phyloP scores from a whole-genome alignment of 92 coral and sea anemone species.

The Parazoanthus swiftii region DNA sequence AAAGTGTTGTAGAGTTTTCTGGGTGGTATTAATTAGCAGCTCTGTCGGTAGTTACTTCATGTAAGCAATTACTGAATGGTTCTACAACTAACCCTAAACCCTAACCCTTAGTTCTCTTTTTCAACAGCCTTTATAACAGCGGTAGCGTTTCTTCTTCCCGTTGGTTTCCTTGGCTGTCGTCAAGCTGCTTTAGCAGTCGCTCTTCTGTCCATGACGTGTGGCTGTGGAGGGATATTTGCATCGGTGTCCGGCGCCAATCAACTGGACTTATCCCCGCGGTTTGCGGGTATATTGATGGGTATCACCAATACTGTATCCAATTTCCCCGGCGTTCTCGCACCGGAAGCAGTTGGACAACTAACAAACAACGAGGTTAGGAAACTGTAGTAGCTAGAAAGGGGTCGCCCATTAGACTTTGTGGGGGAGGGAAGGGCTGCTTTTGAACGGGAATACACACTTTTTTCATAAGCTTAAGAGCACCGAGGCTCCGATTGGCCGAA shows the following conservation, averaged over 20 bases:
- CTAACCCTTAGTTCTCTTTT: neutral
- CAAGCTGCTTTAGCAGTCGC: slow-evolving; percentile 43
- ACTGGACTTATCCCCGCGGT: slow-evolving; percentile 63
- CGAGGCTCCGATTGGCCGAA: no score
- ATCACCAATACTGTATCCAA: slow-evolving; percentile 43
- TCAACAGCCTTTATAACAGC: slow-evolving; percentile 49
- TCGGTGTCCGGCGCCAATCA: slow-evolving; percentile 47
- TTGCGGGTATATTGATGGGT: slow-evolving; percentile 58
- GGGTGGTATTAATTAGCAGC: neutral
- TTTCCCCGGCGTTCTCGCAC: slow-evolving; percentile 58
- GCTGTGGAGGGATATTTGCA: slow-evolving; percentile 52
- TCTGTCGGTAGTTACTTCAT: no score
- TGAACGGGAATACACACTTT: no score
- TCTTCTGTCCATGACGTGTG: slow-evolving; percentile 57
- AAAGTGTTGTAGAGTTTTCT: no score
- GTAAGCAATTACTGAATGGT: no score
- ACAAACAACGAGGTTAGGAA: slow-evolving; percentile 59
- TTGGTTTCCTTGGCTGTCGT: slow-evolving; percentile 58
- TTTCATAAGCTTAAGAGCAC: no score
- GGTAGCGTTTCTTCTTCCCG: slow-evolving; percentile 53
- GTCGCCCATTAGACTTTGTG: neutral
- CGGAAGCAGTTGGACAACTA: slow-evolving; percentile 50
- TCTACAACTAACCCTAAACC: no score
- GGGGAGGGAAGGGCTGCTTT: neutral
- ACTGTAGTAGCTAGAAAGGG: neutral